Evolutionary conservation across 2,113 vertebrate genomes (phyloP).

Genomic region (Lamprotornis superbus): DNA sequence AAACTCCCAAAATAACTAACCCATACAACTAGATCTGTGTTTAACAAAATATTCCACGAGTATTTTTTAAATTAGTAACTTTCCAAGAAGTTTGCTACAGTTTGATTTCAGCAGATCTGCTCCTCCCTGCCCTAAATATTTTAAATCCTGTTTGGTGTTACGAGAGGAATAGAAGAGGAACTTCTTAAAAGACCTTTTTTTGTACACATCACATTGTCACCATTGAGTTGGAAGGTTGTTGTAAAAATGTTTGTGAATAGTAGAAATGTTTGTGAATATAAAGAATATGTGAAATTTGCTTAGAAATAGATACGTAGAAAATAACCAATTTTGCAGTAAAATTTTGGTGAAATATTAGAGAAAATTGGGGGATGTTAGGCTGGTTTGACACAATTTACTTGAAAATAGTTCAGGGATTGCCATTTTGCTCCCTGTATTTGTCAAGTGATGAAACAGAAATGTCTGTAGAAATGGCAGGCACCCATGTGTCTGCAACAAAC

Average conservation of each 20-base stretch:
- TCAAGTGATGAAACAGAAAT: not conserved
- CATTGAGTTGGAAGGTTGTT: not conserved
- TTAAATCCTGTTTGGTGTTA: not conserved
- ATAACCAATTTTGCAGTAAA: not conserved
- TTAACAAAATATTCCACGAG: not conserved
- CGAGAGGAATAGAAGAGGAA: not conserved
- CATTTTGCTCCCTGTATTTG: not conserved
- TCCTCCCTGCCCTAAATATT: not conserved
- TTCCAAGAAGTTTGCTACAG: not conserved
- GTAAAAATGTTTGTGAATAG: not conserved
- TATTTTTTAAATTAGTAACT: not conserved
- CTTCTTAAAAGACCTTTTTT: not conserved
- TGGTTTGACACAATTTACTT: not conserved
- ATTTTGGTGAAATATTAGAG: not conserved
- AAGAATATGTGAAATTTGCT: not conserved
- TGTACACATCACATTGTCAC: fast-evolving
- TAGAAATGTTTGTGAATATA: not conserved
- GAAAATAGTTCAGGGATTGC: not conserved
- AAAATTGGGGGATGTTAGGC: not conserved
- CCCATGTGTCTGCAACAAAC: not conserved
- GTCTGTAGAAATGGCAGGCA: not conserved
- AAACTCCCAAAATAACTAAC: not conserved
- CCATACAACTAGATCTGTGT: not conserved
- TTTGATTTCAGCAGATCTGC: not conserved
- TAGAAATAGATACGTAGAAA: not conserved